Conservation (phyloP, 2,113 vertebrate species). For the Cepphus grylle region DNA sequence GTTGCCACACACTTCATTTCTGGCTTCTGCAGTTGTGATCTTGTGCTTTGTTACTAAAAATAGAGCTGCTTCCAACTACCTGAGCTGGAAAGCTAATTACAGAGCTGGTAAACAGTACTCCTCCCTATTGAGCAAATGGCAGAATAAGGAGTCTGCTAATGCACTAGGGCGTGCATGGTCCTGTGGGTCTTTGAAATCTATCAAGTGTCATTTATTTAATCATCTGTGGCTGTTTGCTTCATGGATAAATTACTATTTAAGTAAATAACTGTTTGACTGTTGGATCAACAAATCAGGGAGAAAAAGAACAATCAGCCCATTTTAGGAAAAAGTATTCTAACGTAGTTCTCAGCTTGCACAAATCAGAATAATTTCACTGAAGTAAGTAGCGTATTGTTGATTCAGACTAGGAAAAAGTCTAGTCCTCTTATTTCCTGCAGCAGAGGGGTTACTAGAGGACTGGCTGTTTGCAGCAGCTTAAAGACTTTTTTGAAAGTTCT, state of each 20-base stretch:
- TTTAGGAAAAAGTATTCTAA: background rate
- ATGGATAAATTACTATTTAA: conserved; percentile 25
- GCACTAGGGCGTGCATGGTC: background rate
- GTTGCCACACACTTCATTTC: conserved; percentile 33
- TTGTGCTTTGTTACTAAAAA: conserved; percentile 57
- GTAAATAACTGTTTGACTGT: conserved; percentile 30
- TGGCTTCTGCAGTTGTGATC: background rate
- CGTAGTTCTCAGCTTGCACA: background rate
- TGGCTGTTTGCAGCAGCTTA: background rate
- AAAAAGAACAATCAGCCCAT: background rate
- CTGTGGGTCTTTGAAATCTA: conserved; percentile 28
- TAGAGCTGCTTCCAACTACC: conserved; percentile 58
- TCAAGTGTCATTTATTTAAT: conserved; percentile 59
- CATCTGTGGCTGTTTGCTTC: conserved; percentile 8
- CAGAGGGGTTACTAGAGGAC: background rate
- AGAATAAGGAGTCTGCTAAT: conserved; percentile 35
- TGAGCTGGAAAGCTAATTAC: conserved; percentile 60
- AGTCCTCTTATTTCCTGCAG: background rate
- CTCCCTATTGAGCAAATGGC: conserved; percentile 46
- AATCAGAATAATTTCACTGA: background rate
- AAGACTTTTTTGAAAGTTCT: background rate
- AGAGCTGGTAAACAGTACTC: conserved; percentile 45
- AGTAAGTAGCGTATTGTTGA: background rate
- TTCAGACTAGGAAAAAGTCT: background rate
- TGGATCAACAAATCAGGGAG: conserved; percentile 46